Evolutionary conservation across 2,888 invertebrate genomes (phyloP).

Genomic region (Erebia aethiops): DNA sequence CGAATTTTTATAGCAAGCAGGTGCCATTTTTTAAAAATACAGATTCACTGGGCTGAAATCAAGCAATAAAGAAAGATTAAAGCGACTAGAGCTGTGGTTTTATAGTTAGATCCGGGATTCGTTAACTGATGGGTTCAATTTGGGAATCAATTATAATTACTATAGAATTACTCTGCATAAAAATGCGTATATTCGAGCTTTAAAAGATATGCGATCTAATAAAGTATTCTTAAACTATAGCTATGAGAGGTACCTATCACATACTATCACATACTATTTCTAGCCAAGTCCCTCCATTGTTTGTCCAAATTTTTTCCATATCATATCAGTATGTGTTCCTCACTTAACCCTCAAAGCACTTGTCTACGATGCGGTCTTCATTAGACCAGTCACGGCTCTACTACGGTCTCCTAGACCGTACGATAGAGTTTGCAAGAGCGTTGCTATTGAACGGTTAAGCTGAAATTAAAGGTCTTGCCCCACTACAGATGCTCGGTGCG

Average conservation of each 20-base stretch:
- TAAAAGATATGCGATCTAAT: not conserved
- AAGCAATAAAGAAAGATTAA: too few relatives aligned
- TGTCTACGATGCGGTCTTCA: not conserved
- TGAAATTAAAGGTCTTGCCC: too few relatives aligned
- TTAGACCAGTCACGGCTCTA: not conserved
- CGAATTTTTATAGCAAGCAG: not conserved
- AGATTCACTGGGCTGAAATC: too few relatives aligned
- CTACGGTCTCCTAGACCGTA: not conserved
- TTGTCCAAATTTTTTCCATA: not conserved
- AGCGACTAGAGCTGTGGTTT: too few relatives aligned
- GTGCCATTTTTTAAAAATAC: not conserved
- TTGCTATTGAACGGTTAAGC: not conserved
- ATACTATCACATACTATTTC: not conserved
- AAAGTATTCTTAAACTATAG: too few relatives aligned
- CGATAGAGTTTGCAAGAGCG: not conserved
- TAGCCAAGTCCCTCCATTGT: not conserved
- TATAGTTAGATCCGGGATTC: too few relatives aligned
- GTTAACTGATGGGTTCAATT: too few relatives aligned
- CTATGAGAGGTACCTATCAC: not conserved
- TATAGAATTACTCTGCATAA: too few relatives aligned
- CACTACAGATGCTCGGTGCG: too few relatives aligned
- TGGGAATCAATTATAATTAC: too few relatives aligned
- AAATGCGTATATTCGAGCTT: not conserved
- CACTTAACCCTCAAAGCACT: not conserved
- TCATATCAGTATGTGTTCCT: conserved; percentile 4